Evolutionary conservation across 2,888 invertebrate species (phyloP).

Genomic region (Therioaphis trifolii): DNA sequence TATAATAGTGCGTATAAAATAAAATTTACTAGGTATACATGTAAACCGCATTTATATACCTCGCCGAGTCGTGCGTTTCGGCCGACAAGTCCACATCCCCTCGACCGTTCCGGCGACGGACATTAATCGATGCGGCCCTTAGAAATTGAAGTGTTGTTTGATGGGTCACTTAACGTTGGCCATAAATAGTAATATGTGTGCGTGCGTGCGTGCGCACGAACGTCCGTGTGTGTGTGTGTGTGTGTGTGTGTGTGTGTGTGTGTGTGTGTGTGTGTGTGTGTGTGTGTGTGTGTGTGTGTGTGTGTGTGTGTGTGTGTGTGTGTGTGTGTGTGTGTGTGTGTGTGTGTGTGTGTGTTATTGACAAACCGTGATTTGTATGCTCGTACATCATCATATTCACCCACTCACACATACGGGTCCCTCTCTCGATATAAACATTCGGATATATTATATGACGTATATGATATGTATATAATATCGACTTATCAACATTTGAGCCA

Average conservation of each 20-base stretch:
- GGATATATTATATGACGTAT: background rate
- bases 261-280: too few species aligned
- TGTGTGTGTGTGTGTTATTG: too few species aligned
- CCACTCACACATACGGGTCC: background rate
- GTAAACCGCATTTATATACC: too few species aligned
- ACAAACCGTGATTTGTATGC: conserved; percentile 16
- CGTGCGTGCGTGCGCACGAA: background rate
- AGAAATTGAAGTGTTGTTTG: conserved; percentile 35
- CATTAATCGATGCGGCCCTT: background rate
- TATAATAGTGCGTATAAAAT: too few species aligned
- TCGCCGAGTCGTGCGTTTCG: conserved; percentile 16
- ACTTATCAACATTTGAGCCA: conserved; percentile 6
- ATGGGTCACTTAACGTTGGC: conserved; percentile 27
- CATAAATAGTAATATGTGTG: background rate
- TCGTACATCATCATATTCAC: background rate
- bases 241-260: too few species aligned
- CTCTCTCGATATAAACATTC: background rate
- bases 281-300: too few species aligned
- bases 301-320: too few species aligned
- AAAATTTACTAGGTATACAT: too few species aligned
- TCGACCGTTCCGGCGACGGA: background rate
- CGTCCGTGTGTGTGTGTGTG: too few species aligned
- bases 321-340: too few species aligned
- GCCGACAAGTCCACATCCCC: background rate
- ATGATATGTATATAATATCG: background rate